Evolutionary conservation across 2,797 vertebrate species (phyloP), one percentile per base, ranked within the genome.

Genomic region (Tolypeutes matacus): DNA sequence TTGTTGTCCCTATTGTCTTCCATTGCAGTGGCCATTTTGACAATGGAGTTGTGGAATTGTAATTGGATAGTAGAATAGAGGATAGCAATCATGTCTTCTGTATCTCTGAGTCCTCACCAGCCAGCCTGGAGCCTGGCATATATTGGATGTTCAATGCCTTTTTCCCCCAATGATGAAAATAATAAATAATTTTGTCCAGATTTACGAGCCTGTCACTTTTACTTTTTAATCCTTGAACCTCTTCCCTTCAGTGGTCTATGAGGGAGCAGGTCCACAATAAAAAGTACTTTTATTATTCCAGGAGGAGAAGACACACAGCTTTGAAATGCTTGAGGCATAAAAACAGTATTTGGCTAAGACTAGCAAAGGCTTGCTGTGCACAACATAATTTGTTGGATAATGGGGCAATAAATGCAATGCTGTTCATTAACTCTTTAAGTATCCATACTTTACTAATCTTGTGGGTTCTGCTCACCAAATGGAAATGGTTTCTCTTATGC

Each of bases 311-410:
- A 77, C 29, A 56, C 14, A 64, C 69, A 87, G 27, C 23, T 96
- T 82, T 94, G 84, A 96, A 75, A 75, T 65, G 11, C 25, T 72
- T 64, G 36, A 64, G 67, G 58, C 46, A 60, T 80, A 78, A 92
- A 89, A 82, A 80, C 80, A 42, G 70, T 95, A 23, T 87, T 90
- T 81, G 89, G 51, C 89, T 75, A 85, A 85, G 64, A 78, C 29
- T 20, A 42, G 62, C 62, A 78, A 53, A 93, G 39, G 31, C 64
- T 93, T 82, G 42, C 78, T 65, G 10, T 88, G 36, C 76, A 58
- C 25, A 39, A 10, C 51, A 15, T 67, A 64, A 60, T 39, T 90
- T 72, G 46, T 73, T 69, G 58, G 42, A 64, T 81, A 42, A 58
- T 42, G 29, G 27, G 75, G 7, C n/a, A 51, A 36, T 49, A 67